Percentiles rank a stretch among this genome's conserved stretches.
phyloP scores from a whole-genome alignment of 2,888 invertebrate genomes.

The Hydroisotoma schaefferi region DNA sequence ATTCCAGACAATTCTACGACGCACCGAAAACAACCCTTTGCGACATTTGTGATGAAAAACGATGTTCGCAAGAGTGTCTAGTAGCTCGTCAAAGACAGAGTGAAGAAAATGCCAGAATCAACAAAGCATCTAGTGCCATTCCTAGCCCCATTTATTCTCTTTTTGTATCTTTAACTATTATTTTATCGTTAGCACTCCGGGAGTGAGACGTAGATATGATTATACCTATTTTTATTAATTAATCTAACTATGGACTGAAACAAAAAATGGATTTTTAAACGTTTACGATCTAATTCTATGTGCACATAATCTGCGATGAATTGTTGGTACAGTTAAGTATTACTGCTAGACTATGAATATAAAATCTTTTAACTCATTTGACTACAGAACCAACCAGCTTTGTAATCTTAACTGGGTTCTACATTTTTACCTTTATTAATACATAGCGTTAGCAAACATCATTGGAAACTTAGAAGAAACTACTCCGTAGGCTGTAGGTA shows the following conservation, averaged over 20 bases:
- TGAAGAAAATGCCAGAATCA: constrained; percentile 34
- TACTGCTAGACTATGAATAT: background rate
- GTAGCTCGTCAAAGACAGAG: constrained; percentile 41
- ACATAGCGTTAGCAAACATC: too few species aligned
- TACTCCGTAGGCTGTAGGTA: too few species aligned
- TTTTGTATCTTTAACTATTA: constrained; percentile 1
- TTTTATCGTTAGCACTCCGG: constrained; percentile 1
- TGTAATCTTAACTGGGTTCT: too few species aligned
- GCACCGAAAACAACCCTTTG: constrained; percentile 68
- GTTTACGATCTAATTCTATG: background rate
- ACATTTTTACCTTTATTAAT: too few species aligned
- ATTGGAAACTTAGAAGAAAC: too few species aligned
- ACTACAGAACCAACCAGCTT: too few species aligned
- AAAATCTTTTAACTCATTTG: background rate
- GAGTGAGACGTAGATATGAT: background rate
- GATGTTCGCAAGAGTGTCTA: constrained; percentile 49
- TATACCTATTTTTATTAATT: constrained; percentile 11
- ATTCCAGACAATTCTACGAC: constrained; percentile 63
- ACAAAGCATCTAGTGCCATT: constrained; percentile 43
- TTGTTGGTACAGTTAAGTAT: background rate
- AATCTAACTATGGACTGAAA: constrained; percentile 7
- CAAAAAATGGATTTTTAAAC: background rate
- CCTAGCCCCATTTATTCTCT: constrained; percentile 9
- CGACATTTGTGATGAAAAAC: constrained; percentile 73
- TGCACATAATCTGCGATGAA: background rate